These are phyloP conservation scores for Drosophila baimaii DNA, from an alignment of 1,140 invertebrate species.

Conservation along the genomic window DNA sequence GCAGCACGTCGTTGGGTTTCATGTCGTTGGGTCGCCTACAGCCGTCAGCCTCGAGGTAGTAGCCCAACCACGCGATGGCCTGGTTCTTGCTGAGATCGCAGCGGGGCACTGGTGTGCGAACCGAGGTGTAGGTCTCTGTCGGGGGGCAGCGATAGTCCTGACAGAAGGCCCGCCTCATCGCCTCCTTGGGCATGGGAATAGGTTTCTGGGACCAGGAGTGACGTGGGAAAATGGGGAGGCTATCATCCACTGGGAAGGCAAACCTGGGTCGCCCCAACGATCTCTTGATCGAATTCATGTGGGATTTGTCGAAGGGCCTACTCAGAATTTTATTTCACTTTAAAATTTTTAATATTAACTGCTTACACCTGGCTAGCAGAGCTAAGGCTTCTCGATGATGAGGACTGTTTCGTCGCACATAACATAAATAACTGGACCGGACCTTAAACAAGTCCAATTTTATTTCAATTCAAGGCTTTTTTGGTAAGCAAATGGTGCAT, in stretches of 20 bases:
- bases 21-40: slow-evolving; percentile 21
- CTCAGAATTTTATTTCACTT: slow-evolving; percentile 11
- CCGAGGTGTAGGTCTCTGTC: slow-evolving; percentile 43
- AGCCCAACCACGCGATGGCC: slow-evolving; percentile 14
- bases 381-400: slow-evolving; percentile 1
- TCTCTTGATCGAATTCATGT: slow-evolving; percentile 5
- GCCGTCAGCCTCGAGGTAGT: slow-evolving; percentile 24
- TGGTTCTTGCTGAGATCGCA: slow-evolving; percentile 21
- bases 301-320: background rate
- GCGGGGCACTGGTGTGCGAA: slow-evolving; percentile 20
- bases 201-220: background rate
- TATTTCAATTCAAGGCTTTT: background rate
- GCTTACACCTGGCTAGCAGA: background rate
- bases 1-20: slow-evolving; percentile 31
- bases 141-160: slow-evolving; percentile 16
- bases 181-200: background rate
- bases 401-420: background rate
- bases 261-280: too few relatives aligned
- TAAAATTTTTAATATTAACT: background rate
- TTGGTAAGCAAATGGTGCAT: background rate
- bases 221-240: too few relatives aligned
- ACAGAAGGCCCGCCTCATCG: slow-evolving; percentile 24
- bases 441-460: too few relatives aligned
- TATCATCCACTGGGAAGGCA: background rate
- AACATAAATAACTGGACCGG: too few relatives aligned